phyloP scores from a whole-genome alignment of 2,113 vertebrate species.

The Antechinus stuartii region DNA sequence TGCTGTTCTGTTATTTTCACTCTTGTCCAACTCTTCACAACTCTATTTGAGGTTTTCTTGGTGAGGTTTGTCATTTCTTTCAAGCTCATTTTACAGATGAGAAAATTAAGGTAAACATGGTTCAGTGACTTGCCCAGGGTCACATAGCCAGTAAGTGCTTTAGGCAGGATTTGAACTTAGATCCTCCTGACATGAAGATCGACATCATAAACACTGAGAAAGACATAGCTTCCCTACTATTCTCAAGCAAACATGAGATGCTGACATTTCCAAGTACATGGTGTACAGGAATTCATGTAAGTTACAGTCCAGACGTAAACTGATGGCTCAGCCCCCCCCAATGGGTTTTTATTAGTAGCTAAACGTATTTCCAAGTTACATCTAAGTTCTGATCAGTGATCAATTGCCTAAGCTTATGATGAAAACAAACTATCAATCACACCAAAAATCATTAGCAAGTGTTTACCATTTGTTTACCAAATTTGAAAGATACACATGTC shows the following conservation, averaged over 20 bases:
- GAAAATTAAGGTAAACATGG: neutral
- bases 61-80: too few species aligned
- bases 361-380: neutral
- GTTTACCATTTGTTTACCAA: neutral
- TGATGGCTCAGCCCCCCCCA: neutral
- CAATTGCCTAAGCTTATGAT: neutral
- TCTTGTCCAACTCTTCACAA: neutral
- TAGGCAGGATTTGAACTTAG: neutral
- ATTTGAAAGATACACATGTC: neutral
- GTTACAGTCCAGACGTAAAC: neutral
- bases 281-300: neutral
- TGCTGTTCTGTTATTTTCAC: neutral
- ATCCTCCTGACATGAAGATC: neutral
- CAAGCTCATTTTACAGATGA: too few species aligned
- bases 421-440: neutral
- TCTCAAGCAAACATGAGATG: neutral
- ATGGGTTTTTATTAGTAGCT: neutral
- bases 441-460: neutral
- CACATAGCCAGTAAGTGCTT: neutral
- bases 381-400: neutral
- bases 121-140: neutral
- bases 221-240: neutral
- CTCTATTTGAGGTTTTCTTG: neutral
- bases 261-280: neutral
- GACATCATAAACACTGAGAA: too few species aligned